A percentile compares a stretch with the other conserved stretches of the same genome.
phyloP scores from a whole-genome alignment of 1,140 invertebrate species.

The Mycetomoellerius zeteki region DNA sequence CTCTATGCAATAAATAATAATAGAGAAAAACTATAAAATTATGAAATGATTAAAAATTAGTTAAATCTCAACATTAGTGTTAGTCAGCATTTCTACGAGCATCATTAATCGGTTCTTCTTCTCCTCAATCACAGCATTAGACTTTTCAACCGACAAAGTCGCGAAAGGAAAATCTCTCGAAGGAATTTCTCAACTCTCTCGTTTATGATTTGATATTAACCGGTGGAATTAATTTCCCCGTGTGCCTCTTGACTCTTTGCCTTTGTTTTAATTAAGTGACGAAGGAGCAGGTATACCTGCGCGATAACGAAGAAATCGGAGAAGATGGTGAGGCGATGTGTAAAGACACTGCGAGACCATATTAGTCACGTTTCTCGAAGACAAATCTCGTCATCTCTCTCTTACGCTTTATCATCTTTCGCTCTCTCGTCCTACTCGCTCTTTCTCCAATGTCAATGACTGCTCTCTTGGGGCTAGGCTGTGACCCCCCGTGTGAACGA shows the following conservation, averaged over 20 bases:
- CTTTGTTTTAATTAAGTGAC: not conserved
- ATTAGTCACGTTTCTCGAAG: slow-evolving; percentile 78
- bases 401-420: slow-evolving; percentile 26
- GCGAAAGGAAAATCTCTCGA: slow-evolving; percentile 17
- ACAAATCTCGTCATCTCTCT: slow-evolving; percentile 1
- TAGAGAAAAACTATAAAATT: slow-evolving; percentile 8
- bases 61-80: not conserved
- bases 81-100: not conserved
- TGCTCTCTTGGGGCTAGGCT: slow-evolving; percentile 78
- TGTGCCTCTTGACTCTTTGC: not conserved
- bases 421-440: slow-evolving; percentile 62
- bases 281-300: slow-evolving; percentile 1
- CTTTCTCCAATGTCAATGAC: slow-evolving; percentile 83
- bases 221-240: slow-evolving; percentile 32
- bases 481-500: slow-evolving; percentile 77
- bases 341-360: slow-evolving; percentile 60
- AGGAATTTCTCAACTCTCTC: slow-evolving; percentile 4
- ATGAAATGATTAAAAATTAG: slow-evolving; percentile 7
- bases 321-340: slow-evolving; percentile 56
- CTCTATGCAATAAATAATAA: not conserved
- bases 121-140: not conserved
- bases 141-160: not conserved
- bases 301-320: slow-evolving; percentile 59
- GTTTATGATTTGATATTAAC: slow-evolving; percentile 8
- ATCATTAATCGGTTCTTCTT: not conserved